Evolutionary conservation across 64 coral and sea anemone species (phyloP).

Genomic region (Montipora sp.): DNA sequence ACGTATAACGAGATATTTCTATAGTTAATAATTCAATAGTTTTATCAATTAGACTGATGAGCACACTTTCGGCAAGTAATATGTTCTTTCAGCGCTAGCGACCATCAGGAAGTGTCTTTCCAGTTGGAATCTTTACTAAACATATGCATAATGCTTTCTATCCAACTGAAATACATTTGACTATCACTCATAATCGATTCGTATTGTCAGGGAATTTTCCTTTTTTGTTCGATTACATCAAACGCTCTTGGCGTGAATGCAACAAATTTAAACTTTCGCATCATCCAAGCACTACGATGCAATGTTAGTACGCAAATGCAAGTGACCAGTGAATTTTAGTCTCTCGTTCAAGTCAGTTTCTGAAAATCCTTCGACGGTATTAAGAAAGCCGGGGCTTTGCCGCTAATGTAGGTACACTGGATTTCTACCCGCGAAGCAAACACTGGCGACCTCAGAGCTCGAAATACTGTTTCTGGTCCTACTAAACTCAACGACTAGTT

Average conservation of each 20-base stretch:
- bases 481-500: too few relatives aligned
- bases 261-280: background rate
- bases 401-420: too few relatives aligned
- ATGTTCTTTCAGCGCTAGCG: background rate
- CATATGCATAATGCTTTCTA: background rate
- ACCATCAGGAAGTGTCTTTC: background rate
- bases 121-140: background rate
- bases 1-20: background rate
- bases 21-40: slow-evolving; percentile 36
- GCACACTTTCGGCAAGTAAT: background rate
- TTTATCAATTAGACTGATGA: background rate
- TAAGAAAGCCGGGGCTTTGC: too few relatives aligned
- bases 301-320: too few relatives aligned
- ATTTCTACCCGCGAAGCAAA: too few relatives aligned
- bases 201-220: background rate
- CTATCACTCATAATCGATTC: too few relatives aligned
- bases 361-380: too few relatives aligned
- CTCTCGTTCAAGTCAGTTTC: too few relatives aligned
- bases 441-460: too few relatives aligned
- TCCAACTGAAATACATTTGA: background rate
- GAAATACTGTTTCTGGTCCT: too few relatives aligned
- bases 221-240: background rate
- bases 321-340: too few relatives aligned
- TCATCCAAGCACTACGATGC: background rate
- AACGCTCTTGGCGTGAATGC: background rate